A percentile compares a stretch with the other conserved stretches of the same genome.
Conservation (phyloP, 2,113 vertebrate species). For the Alaudala cheleensis region DNA sequence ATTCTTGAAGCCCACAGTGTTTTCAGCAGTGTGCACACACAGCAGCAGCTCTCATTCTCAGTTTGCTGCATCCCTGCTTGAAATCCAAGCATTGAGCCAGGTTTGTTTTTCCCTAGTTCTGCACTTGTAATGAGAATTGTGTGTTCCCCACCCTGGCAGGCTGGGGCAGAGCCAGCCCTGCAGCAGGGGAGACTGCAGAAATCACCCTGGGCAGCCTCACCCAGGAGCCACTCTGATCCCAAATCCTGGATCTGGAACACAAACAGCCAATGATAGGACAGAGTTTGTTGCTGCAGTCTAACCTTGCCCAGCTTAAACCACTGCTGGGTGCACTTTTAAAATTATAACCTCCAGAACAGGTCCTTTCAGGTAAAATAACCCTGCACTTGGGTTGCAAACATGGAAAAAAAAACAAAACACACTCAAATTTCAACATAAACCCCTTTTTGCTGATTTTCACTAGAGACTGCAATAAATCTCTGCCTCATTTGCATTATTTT, state of each 20-base stretch:
- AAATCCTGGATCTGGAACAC: slow-evolving; percentile 10
- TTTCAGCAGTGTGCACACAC: slow-evolving; percentile 49
- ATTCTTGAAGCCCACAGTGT: slow-evolving; percentile 13
- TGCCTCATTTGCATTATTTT: neutral
- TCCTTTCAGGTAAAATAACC: neutral
- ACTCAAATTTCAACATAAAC: neutral
- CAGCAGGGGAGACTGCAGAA: slow-evolving; percentile 65
- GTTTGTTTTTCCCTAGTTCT: slow-evolving; percentile 68
- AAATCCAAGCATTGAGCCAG: slow-evolving; percentile 72
- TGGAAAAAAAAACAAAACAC: neutral
- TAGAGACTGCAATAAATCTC: neutral
- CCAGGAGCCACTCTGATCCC: slow-evolving; percentile 29
- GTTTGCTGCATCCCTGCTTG: slow-evolving; percentile 70
- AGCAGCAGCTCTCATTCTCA: slow-evolving; percentile 62
- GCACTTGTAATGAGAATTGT: slow-evolving; percentile 71
- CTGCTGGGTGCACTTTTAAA: neutral
- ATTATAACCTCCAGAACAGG: neutral
- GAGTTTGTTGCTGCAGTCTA: slow-evolving; percentile 20
- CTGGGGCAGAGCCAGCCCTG: slow-evolving; percentile 72
- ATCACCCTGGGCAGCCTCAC: slow-evolving; percentile 15
- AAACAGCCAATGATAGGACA: neutral
- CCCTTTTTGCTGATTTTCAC: neutral
- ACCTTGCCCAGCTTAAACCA: slow-evolving; percentile 13
- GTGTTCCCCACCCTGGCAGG: slow-evolving; percentile 70
- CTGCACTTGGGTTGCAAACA: neutral